Evolutionary conservation across 2,113 vertebrate genomes (phyloP), one percentile per base, ranked within the genome.

Genomic region (Pollachius pollachius): DNA sequence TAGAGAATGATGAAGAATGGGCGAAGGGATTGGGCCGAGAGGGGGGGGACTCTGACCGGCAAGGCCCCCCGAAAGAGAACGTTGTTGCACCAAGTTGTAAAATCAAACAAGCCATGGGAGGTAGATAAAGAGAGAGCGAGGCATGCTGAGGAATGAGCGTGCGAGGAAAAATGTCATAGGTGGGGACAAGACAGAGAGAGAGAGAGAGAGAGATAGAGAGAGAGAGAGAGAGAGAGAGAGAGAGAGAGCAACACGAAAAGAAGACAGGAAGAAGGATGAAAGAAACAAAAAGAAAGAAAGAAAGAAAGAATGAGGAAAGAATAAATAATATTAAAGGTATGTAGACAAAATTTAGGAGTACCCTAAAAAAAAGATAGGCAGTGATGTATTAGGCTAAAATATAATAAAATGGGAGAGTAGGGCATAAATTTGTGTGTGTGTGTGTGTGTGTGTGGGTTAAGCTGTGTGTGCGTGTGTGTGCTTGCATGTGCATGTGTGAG

Each of bases 1-100:
- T 88, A 85, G 81, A 88, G 67, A 65, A 85, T 88, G 90, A 91
- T 87, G 84, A 74, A 91, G 84, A 73, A 80, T 27, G 73, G 75
- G 77, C 34, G 65, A 69, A 72, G 74, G 71, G 77, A 78, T 74
- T 7, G 12, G 30, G 54, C 6, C 1, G 56, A n/a, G 21, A 73
- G 68, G 57, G 57, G 70, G 30, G 5, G 60, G 71, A 27, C 70
- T 77, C 73, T 72, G 27, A 27, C 27, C 56, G 48, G 18, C 34
- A 73, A 81, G 73, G 72, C 72, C 79, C 27, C 37, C 54, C 4
- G 67, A 84, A 78, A 69, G 68, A 72, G 74, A 84, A 86, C 79
- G 75, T 70, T 81, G 74, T 70, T 71, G 67, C 74, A 65, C 69
- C 68, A 70, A 70, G 70, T 85, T 76, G 74, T 81, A 77, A 82